Evolutionary conservation across 2,888 invertebrate species (phyloP), one percentile per base, ranked within the genome.

Genomic region (Drosophila anceps): DNA sequence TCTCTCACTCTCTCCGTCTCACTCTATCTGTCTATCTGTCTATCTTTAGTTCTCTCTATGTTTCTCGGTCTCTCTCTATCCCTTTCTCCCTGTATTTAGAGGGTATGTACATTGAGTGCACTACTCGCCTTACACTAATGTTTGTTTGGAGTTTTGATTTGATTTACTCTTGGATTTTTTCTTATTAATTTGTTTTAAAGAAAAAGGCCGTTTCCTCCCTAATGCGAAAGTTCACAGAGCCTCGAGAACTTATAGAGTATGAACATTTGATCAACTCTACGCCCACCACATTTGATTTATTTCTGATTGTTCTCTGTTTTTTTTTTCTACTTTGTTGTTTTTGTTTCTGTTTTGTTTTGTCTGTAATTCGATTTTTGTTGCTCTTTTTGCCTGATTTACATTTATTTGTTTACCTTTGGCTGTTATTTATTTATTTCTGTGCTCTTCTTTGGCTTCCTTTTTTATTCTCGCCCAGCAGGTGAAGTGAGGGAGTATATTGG

Each of bases 381-480:
- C 61, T 54, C 33, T 18, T 41, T 68, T 51, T 59, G 57, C 57
- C 69, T 59, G 75, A 79, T 75, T 79, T 79, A 68, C 75, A 82
- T 84, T 79, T 66, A 72, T 79, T 87, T 87, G 84, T 80, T 84
- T 84, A 87, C 87, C 69, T 82, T 71, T 60, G 27, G 54, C 61
- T 62, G 43, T 67, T 67, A 59, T 77, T 75, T 76, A 55, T 81
- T 57, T 57, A 43, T 41, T 31, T 57, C 0, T 18, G 20, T 20
- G 20, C 41, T 55, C 29, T 9, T 39, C 39, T 35, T 53, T 12
- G 24, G 37, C 27, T 54, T 46, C 46, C 39, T 57, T n/a, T 24
- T 12, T 46, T 15, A 44, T 50, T 4, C 53, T 20, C 37, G 15
- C n/a, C 37, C 15, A 15, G 5, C 24, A 18, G 4, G 13, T 13